Percentiles rank a stretch among this genome's conserved stretches.
Evolutionary conservation across 2,797 vertebrate genomes (phyloP).

Genomic region (Caiman crocodilus): DNA sequence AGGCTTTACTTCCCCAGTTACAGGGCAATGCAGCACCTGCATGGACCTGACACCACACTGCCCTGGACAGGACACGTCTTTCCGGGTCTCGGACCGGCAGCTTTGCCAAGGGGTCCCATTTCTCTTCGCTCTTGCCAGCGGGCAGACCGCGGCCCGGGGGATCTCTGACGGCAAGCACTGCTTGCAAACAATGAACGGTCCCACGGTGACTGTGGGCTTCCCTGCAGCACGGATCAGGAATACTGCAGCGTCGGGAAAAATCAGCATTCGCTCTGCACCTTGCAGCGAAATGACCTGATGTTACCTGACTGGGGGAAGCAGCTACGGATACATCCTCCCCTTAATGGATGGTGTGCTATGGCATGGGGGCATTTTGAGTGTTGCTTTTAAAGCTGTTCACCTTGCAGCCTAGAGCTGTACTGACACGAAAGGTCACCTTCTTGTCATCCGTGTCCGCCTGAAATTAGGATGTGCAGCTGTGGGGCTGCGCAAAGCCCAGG

Average conservation of each 20-base stretch:
- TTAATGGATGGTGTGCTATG: neutral
- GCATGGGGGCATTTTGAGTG: neutral
- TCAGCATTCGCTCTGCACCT: neutral
- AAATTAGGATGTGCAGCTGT: neutral
- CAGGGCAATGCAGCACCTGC: neutral
- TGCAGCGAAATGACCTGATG: neutral
- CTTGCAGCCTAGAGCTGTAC: neutral
- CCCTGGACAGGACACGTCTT: no score
- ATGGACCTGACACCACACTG: neutral
- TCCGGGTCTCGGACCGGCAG: no score
- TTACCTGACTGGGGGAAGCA: neutral
- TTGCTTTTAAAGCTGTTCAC: neutral
- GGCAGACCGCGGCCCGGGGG: neutral
- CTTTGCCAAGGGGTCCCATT: no score
- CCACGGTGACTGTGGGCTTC: neutral
- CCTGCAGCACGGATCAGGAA: neutral
- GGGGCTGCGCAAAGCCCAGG: neutral
- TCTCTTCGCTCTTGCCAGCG: neutral
- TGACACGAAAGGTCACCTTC: neutral
- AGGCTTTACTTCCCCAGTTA: neutral
- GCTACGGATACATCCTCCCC: neutral
- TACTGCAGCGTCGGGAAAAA: neutral
- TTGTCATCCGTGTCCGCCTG: neutral
- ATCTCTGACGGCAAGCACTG: neutral
- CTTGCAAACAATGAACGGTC: neutral